Base-by-base conservation (phyloP, 2,888 invertebrate species). In the Ormyrus rosae region DNA sequence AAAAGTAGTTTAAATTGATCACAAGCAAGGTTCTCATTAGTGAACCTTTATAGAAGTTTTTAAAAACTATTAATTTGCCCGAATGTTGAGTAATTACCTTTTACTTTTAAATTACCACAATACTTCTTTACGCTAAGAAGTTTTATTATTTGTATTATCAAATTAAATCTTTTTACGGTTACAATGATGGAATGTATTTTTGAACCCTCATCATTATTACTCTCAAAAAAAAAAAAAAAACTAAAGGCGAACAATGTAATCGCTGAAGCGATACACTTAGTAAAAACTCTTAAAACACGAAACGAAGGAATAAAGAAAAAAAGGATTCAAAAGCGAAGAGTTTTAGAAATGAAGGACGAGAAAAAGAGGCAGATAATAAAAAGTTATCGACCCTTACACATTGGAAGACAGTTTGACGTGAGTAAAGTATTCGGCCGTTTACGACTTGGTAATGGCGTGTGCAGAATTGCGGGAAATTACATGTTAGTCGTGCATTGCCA, bases 391-490 rank as follows among this genome's bases (percentile, higher is more conserved):
- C 68, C 46, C 60, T 67, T 67, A 48, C 58, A 51, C 72, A 64
- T 73, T 75, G 76, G 75, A 61, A 79, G 69, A 77, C 64, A 77
- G 77, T 79, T 79, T 79, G 45, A 48, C 48, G 72, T 55, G 73
- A 78, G 61, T 55, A 53, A 69, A 56, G 74, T 72, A 79, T 78
- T 79, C 77, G 72, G 60, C 61, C 73, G 69, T 84, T 84, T 83
- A 83, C 81, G 83, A 82, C 83, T 83, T 79, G 78, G 75, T 84
- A 84, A 84, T 83, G 82, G 81, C 80, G 84, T 83, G 84, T 83
- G 83, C 83, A 78, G 82, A 83, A 84, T 83, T 83, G 81, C 81
- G 80, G 82, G 79, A 83, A 84, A 84, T 84, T 84, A 83, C 83
- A 83, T 71, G 83, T 82, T 83, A 75, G 70, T 80, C 9, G 53